Conservation (phyloP, 2,113 vertebrate genomes). For the Athene cunicularia region DNA sequence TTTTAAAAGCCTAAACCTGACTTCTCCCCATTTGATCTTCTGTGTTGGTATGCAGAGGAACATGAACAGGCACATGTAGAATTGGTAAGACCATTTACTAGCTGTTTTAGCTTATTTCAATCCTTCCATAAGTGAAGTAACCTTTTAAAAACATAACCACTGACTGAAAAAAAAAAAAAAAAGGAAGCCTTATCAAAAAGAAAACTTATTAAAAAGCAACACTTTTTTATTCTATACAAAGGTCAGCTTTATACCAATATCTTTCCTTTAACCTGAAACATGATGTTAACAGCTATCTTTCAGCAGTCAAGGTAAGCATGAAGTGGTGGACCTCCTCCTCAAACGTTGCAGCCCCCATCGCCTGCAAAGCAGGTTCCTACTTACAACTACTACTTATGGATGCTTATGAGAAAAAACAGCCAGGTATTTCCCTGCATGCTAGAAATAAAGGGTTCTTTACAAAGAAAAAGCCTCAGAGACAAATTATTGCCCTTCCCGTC, state of each 20-base stretch:
- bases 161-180: background rate
- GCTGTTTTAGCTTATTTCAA: background rate
- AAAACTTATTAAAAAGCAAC: background rate
- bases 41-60: background rate
- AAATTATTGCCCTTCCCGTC: background rate
- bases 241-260: background rate
- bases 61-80: background rate
- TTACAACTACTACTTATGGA: background rate
- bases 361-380: background rate
- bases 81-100: background rate
- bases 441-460: background rate
- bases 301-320: background rate
- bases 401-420: background rate
- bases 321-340: background rate
- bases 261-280: background rate
- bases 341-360: rapidly evolving
- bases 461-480: background rate
- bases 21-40: background rate
- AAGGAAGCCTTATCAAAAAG: background rate
- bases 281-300: background rate
- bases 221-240: background rate
- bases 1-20: background rate
- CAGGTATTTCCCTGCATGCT: background rate
- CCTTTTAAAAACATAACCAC: background rate
- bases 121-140: background rate